These are phyloP conservation scores for Cyclargus thomasi DNA, from an alignment of 1,140 invertebrate genomes.

Conservation along the genomic window DNA sequence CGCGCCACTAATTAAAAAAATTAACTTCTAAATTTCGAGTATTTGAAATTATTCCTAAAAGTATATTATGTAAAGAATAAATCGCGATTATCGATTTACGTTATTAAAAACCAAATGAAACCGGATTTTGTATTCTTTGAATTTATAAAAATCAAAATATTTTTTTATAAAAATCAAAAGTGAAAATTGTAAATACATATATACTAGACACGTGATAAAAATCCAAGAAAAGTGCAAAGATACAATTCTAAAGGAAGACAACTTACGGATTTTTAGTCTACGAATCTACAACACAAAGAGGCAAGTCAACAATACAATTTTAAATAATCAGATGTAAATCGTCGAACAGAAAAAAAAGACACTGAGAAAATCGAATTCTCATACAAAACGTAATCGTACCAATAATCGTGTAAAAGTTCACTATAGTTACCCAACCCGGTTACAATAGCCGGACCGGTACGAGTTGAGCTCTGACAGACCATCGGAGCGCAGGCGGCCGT, in stretches of 20 bases:
- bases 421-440: conserved; percentile 65
- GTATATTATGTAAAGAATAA: no score
- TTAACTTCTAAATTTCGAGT: no score
- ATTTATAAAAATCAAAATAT: no score
- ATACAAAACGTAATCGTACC: conserved; percentile 70
- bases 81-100: no score
- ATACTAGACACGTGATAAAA: background rate
- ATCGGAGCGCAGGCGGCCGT: conserved; percentile 32
- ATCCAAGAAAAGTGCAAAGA: background rate
- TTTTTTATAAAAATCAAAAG: no score
- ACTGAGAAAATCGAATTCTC: conserved; percentile 72
- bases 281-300: conserved; percentile 54
- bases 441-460: conserved; percentile 52
- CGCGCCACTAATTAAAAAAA: no score
- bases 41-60: no score
- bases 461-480: conserved; percentile 43
- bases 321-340: conserved; percentile 31
- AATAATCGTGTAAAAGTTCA: conserved; percentile 74
- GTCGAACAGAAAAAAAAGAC: conserved; percentile 37
- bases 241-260: background rate
- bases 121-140: no score
- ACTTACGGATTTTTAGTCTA: background rate
- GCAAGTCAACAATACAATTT: conserved; percentile 68
- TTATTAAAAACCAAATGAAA: no score
- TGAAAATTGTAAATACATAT: no score